Conservation (phyloP, 2,113 vertebrate species). For the Asarcornis scutulata region DNA sequence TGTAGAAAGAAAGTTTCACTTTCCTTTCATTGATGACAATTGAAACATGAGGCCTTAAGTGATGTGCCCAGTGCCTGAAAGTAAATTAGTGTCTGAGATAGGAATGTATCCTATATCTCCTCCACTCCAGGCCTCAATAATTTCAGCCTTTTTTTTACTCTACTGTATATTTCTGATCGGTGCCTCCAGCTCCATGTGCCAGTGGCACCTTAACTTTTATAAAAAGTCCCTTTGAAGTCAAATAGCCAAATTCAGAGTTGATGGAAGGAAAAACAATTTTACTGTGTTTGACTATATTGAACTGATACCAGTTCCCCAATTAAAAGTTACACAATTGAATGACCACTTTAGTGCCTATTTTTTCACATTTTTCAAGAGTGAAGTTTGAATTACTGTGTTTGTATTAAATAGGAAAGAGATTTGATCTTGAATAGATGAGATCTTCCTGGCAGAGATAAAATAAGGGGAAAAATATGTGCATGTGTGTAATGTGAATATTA, state of each 20-base stretch:
- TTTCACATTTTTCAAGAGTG: background rate
- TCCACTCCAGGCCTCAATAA: background rate
- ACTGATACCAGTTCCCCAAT: background rate
- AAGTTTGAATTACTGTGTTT: slow-evolving; percentile 5
- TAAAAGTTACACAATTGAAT: background rate
- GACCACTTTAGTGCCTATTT: background rate
- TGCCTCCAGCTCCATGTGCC: background rate
- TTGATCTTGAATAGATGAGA: background rate
- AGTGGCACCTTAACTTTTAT: background rate
- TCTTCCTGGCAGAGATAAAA: background rate
- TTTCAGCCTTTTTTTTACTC: background rate
- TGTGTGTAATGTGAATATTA: background rate
- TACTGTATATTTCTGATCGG: background rate
- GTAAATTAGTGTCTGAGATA: background rate
- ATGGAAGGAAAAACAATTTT: slow-evolving; percentile 7
- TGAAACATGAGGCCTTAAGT: background rate
- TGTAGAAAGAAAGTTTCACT: background rate
- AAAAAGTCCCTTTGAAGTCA: background rate
- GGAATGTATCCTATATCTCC: background rate
- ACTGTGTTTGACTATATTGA: background rate
- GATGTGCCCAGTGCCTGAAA: background rate
- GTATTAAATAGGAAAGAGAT: background rate
- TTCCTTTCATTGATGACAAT: background rate
- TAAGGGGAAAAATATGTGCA: background rate
- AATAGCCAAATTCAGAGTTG: background rate